Percentiles rank a stretch among this genome's conserved stretches.
These are phyloP conservation scores for Calameuta idolon DNA, from an alignment of 2,888 invertebrate genomes.

Conservation along the genomic window DNA sequence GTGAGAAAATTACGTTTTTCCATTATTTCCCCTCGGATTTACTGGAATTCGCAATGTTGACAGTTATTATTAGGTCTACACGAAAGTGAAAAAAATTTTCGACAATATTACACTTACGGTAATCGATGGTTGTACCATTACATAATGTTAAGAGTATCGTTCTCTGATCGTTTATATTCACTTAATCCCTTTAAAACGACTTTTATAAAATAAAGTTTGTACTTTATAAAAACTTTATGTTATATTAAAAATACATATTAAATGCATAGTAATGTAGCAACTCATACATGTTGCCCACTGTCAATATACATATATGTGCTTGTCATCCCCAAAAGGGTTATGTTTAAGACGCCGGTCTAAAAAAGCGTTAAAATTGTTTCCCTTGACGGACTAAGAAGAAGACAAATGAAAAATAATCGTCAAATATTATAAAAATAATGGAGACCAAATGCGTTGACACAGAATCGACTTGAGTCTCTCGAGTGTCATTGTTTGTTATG, in stretches of 20 bases:
- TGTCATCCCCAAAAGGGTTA: background rate
- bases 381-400: background rate
- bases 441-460: background rate
- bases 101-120: background rate
- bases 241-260: background rate
- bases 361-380: background rate
- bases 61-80: background rate
- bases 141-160: background rate
- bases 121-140: background rate
- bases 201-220: background rate
- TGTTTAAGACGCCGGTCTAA: background rate
- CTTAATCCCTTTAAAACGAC: background rate
- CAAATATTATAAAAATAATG: background rate
- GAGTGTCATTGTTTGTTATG: conserved; percentile 19
- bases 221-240: background rate
- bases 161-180: background rate
- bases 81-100: background rate
- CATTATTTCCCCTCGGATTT: background rate
- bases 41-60: background rate
- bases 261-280: no score
- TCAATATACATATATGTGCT: no score
- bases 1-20: background rate
- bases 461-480: background rate
- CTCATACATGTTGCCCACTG: no score
- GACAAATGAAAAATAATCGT: background rate